Conservation (phyloP, 1,140 invertebrate genomes). For the Apis florea region DNA sequence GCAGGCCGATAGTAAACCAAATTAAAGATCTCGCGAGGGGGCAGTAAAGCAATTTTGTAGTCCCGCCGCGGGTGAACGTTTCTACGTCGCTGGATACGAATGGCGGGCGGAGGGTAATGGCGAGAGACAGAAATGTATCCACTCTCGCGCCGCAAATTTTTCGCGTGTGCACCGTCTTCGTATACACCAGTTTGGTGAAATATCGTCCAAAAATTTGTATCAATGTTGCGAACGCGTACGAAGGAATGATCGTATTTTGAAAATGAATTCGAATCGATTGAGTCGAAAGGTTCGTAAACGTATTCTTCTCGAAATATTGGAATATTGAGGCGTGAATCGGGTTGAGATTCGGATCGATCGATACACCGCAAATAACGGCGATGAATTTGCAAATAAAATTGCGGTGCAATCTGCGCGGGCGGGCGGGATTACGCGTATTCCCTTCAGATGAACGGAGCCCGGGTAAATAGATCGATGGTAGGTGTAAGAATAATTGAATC, state of each 20-base stretch:
- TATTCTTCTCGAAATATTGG: too few relatives aligned
- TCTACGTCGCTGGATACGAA: conserved; percentile 57
- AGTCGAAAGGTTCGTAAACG: too few relatives aligned
- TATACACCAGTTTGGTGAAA: too few relatives aligned
- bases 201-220: too few relatives aligned
- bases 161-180: conserved; percentile 38
- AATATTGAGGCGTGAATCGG: too few relatives aligned
- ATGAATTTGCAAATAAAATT: conserved; percentile 18
- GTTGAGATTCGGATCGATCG: not conserved
- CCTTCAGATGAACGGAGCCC: too few relatives aligned
- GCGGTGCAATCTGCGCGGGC: not conserved
- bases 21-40: conserved; percentile 62
- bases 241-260: too few relatives aligned
- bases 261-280: too few relatives aligned
- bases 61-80: conserved; percentile 44
- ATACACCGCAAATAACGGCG: not conserved
- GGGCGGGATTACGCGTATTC: not conserved
- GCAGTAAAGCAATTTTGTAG: conserved; percentile 65
- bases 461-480: conserved; percentile 26
- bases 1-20: conserved; percentile 56
- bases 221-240: too few relatives aligned
- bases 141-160: conserved; percentile 31
- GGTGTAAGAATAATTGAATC: conserved; percentile 32
- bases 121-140: conserved; percentile 42
- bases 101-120: conserved; percentile 47